Evolutionary conservation across 2,888 invertebrate species (phyloP).

Genomic region (Corbicula japonica): DNA sequence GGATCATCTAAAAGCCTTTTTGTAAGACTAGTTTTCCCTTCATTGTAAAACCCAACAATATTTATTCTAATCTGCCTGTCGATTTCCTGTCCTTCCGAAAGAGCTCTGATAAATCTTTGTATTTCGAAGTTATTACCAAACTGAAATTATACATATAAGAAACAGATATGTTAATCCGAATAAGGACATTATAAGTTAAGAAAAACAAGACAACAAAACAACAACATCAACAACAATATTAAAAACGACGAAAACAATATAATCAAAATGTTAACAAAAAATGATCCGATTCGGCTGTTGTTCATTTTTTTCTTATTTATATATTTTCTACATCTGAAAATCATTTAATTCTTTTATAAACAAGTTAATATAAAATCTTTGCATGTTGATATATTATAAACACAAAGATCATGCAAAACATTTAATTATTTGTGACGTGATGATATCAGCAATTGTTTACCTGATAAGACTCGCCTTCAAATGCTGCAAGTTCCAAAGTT

Average conservation of each 20-base stretch:
- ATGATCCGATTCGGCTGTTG: too few relatives aligned
- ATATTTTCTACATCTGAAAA: too few relatives aligned
- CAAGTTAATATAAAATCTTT: neutral
- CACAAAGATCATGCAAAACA: neutral
- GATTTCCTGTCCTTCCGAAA: slow-evolving; percentile 18
- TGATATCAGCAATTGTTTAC: neutral
- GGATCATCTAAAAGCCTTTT: slow-evolving; percentile 6
- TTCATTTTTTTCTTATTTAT: too few relatives aligned
- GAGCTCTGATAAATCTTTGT: slow-evolving; percentile 1
- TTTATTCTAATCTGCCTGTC: slow-evolving; percentile 22
- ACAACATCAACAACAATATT: too few relatives aligned
- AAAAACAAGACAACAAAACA: too few relatives aligned
- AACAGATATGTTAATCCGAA: neutral
- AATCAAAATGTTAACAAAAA: too few relatives aligned
- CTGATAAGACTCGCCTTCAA: neutral
- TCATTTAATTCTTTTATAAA: neutral
- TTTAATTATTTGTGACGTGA: neutral
- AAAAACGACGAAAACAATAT: too few relatives aligned
- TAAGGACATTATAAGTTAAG: neutral
- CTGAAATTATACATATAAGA: neutral
- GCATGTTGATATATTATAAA: neutral
- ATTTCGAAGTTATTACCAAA: neutral
- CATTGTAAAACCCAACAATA: slow-evolving; percentile 22
- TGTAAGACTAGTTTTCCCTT: slow-evolving; percentile 25
- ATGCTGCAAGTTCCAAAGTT: slow-evolving; percentile 17